Percentiles rank a stretch among this genome's conserved stretches.
Conservation (phyloP, 2,888 invertebrate genomes). For the Phoenoteleia sp. region DNA sequence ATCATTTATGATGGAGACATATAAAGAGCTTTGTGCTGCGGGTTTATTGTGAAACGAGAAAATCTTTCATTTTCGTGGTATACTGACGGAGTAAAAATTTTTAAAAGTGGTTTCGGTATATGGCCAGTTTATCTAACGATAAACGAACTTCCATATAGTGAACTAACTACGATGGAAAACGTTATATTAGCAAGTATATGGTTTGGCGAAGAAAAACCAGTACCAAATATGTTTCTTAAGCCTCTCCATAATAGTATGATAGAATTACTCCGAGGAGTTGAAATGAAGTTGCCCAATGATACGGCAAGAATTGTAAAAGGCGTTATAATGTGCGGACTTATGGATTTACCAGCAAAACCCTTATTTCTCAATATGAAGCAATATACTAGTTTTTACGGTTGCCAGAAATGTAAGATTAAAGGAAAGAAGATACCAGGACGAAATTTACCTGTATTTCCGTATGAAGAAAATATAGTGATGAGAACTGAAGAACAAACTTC, state of each 20-base stretch:
- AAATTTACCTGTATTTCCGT: not conserved
- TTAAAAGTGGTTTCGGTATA: constrained; percentile 47
- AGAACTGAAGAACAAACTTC: constrained; percentile 45
- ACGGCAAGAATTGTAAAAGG: not conserved
- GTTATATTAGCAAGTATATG: constrained; percentile 67
- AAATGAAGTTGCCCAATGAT: not conserved
- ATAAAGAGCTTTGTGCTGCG: constrained; percentile 46
- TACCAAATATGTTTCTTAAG: constrained; percentile 38
- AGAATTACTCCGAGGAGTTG: not conserved
- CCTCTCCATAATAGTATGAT: constrained; percentile 9
- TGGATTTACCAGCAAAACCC: constrained; percentile 45
- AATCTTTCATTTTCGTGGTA: constrained; percentile 68
- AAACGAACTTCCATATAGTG: constrained; percentile 71
- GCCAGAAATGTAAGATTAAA: constrained; percentile 50
- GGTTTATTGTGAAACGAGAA: constrained; percentile 13
- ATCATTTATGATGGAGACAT: constrained; percentile 64
- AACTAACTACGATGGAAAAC: constrained; percentile 65
- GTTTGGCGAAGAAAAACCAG: constrained; percentile 62
- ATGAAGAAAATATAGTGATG: not conserved
- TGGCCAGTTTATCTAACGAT: constrained; percentile 72
- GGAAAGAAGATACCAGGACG: constrained; percentile 1
- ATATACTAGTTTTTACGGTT: constrained; percentile 61
- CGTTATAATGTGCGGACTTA: constrained; percentile 24
- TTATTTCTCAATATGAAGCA: constrained; percentile 60
- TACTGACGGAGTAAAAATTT: constrained; percentile 70